Conservation (phyloP, 2,797 vertebrate genomes). For the Sebastes kiyomatsui region DNA sequence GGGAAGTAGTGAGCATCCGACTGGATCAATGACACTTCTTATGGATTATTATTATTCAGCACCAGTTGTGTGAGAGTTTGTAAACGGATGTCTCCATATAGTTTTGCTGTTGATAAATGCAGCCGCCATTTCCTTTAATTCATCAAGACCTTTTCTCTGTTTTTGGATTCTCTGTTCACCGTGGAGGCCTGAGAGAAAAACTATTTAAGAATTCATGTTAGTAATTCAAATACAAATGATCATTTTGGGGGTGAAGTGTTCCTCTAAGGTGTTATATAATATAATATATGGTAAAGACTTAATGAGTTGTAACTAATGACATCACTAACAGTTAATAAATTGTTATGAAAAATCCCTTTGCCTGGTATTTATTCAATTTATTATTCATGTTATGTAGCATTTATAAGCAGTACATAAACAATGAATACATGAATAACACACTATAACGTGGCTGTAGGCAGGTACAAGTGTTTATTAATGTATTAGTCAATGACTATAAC, state of each 20-base stretch:
- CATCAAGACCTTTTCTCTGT: no score
- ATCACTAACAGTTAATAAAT: neutral
- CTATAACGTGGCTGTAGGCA: neutral
- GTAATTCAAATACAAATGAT: neutral
- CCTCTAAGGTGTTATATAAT: neutral
- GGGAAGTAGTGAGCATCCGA: no score
- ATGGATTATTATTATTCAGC: no score
- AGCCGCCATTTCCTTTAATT: neutral
- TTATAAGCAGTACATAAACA: neutral
- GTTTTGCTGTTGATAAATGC: neutral
- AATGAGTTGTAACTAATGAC: neutral
- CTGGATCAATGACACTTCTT: neutral
- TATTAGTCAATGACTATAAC: neutral
- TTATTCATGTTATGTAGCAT: neutral
- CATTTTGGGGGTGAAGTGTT: neutral
- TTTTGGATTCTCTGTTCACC: no score
- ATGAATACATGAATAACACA: neutral
- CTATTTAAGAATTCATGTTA: neutral
- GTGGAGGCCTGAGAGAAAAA: neutral
- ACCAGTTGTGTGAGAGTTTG: neutral
- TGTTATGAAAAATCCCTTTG: neutral
- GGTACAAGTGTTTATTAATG: neutral
- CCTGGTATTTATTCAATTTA: neutral
- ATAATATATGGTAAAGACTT: neutral
- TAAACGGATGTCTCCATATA: neutral